Conservation (phyloP, 2,113 vertebrate species). For the Datnioides undecimradiatus region DNA sequence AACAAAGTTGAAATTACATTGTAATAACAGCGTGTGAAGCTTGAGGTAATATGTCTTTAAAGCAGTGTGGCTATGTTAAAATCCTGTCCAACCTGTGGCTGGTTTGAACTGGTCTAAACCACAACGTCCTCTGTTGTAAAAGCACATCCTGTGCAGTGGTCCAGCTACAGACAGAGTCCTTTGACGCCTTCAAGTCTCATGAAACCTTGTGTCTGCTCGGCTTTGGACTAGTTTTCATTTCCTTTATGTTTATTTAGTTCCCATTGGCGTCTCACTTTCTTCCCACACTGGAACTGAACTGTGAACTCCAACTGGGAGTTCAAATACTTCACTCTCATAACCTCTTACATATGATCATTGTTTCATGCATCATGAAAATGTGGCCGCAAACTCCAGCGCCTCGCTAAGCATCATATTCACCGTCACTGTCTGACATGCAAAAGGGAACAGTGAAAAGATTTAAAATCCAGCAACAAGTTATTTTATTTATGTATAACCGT, state of each 20-base stretch:
- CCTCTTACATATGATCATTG: not conserved
- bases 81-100: not conserved
- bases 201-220: not conserved
- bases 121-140: constrained; percentile 40
- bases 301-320: too few species aligned
- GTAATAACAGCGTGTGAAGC: not conserved
- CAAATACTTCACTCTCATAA: too few species aligned
- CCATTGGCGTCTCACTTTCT: not conserved
- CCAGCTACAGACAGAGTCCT: not conserved
- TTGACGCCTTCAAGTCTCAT: not conserved
- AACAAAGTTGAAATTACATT: constrained; percentile 18
- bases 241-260: not conserved
- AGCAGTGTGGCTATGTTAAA: not conserved
- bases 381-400: too few species aligned
- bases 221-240: not conserved
- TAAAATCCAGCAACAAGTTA: too few species aligned
- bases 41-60: not conserved
- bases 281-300: too few species aligned
- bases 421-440: not conserved
- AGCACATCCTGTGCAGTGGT: constrained; percentile 26
- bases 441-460: too few species aligned
- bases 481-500: too few species aligned
- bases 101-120: constrained; percentile 11
- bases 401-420: not conserved
- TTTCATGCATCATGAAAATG: too few species aligned